Evolutionary conservation across 2,113 vertebrate genomes (phyloP).

Genomic region (Laticauda laticaudata): DNA sequence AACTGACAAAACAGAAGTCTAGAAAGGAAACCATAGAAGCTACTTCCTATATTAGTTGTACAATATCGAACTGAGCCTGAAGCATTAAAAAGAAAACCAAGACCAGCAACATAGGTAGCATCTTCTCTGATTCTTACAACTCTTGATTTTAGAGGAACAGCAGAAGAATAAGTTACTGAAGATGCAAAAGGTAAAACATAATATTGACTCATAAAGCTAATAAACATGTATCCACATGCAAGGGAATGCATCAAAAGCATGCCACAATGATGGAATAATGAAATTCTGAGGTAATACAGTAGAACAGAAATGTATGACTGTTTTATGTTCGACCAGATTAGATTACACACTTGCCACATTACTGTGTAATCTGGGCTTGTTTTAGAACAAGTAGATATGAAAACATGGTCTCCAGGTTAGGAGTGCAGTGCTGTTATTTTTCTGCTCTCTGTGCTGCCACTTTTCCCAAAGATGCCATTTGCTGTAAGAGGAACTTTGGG

Average conservation of each 20-base stretch:
- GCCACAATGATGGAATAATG: constrained; percentile 34
- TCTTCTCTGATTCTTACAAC: not conserved
- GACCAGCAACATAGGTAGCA: not conserved
- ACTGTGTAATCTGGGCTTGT: not conserved
- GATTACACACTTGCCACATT: not conserved
- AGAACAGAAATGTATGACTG: constrained; percentile 29
- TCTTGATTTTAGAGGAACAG: not conserved
- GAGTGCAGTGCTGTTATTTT: not conserved
- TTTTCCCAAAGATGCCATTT: not conserved
- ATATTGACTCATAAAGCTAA: constrained; percentile 13
- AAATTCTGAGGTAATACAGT: constrained; percentile 19
- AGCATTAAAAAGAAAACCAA: not conserved
- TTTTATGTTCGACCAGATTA: constrained; percentile 11
- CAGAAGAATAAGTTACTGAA: not conserved
- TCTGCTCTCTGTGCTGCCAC: not conserved
- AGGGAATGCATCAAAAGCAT: constrained; percentile 38
- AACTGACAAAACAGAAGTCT: not conserved
- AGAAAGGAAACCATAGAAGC: not conserved
- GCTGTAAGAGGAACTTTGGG: not conserved
- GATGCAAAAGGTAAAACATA: constrained; percentile 12
- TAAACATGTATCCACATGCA: constrained; percentile 49
- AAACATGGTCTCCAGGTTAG: not conserved
- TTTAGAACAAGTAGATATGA: not conserved
- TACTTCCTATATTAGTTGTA: not conserved
- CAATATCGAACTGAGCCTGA: not conserved